These are phyloP conservation scores for Scaptomyza montana DNA, from an alignment of 1,140 invertebrate species.

Conservation along the genomic window DNA sequence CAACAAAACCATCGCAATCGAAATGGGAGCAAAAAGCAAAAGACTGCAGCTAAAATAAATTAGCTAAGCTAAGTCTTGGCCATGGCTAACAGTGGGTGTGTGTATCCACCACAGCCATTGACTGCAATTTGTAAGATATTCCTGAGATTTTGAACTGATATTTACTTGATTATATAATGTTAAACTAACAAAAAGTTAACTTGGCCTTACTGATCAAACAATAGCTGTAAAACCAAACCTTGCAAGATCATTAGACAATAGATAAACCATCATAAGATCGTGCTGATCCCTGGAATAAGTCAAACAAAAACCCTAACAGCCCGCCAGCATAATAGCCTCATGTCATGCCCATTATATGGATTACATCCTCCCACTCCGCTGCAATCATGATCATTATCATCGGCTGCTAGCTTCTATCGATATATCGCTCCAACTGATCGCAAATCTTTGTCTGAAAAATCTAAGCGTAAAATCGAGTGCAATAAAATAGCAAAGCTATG, in stretches of 20 bases:
- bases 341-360: slow-evolving; percentile 62
- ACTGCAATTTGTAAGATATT: slow-evolving; percentile 30
- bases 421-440: slow-evolving; percentile 17
- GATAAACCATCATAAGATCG: slow-evolving; percentile 17
- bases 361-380: slow-evolving; percentile 7
- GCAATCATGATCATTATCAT: neutral
- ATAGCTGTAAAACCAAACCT: no score
- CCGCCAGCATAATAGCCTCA: slow-evolving; percentile 57
- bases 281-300: slow-evolving; percentile 27
- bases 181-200: no score
- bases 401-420: slow-evolving; percentile 23
- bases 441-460: slow-evolving; percentile 38
- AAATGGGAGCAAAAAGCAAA: slow-evolving; percentile 27
- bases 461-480: slow-evolving; percentile 76
- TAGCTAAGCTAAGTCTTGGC: neutral
- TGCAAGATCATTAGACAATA: slow-evolving; percentile 1
- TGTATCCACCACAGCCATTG: slow-evolving; percentile 8
- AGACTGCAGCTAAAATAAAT: neutral
- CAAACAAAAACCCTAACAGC: slow-evolving; percentile 26
- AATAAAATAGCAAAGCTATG: slow-evolving; percentile 53
- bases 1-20: slow-evolving; percentile 4
- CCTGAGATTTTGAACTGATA: neutral
- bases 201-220: no score
- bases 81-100: slow-evolving; percentile 19
- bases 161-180: no score